Base-by-base conservation (phyloP, 2,888 invertebrate genomes). In the Branchellion lobata region DNA sequence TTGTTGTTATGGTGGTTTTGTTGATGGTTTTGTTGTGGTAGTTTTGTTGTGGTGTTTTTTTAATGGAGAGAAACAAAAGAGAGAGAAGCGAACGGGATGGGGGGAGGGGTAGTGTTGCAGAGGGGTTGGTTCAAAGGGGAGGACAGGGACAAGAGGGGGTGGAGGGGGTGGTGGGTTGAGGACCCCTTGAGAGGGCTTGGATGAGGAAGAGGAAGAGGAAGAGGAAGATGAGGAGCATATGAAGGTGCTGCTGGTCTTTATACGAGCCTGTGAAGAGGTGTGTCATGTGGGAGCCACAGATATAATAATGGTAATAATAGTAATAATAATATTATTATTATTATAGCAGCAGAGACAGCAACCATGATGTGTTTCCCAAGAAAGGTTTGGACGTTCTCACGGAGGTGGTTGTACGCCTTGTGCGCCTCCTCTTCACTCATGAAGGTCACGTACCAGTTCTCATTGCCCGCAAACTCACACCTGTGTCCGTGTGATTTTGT, bases 361-460 rank as follows among this genome's bases (percentile, higher is more conserved):
- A 78, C 78, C 71, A 69, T 78, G 36, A 78, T 71, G 27, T 68
- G 78, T 36, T 51, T 36, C 18, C 71, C 78, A 14, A 78, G 71
- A 31, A 78, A 78, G 31, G 40, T 78, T 71, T 78, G 78, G 21
- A 78, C 78, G 29, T 71, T 71, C 27, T 78, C 69, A 21, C 78
- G 65, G 27, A 78, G 69, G 51, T 78, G 78, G 27, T 71, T 68
- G 31, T 78, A 78, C 27, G 78, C 78, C 51, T 18, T 40, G 69
- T 71, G 78, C 11, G 69, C 78, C 24, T 78, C 69, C 0, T 71
- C 69, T 29, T 69, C 78, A 1, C 33, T 78, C 47, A 51, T 18
- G 34, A 79, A 79, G 27, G 31, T 79, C n/a, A 79, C 36, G 36
- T 79, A 79, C 79, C 79, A 79, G 36, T 73, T 79, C 27, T 73